Conservation (phyloP, 1,140 invertebrate species). For the Sarcophaga peregrina region DNA sequence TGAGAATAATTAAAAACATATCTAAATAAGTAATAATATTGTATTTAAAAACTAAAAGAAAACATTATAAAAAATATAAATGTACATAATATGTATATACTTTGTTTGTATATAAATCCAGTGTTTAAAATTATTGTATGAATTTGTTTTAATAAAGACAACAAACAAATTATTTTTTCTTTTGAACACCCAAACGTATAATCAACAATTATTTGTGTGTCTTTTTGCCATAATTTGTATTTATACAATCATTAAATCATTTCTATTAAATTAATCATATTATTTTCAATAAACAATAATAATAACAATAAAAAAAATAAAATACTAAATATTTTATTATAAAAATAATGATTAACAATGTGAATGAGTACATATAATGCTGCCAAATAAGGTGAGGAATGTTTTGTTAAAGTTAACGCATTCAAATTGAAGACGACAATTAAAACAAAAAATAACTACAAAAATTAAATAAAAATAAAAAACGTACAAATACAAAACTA, state of each 20-base stretch:
- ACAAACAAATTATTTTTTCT: not conserved
- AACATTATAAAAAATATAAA: too few relatives aligned
- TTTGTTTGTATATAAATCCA: too few relatives aligned
- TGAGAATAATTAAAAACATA: too few relatives aligned
- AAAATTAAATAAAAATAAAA: not conserved
- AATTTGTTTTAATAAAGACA: not conserved
- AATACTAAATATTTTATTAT: not conserved
- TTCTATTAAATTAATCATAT: not conserved
- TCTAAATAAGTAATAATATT: too few relatives aligned
- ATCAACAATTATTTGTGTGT: not conserved
- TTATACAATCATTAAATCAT: slow-evolving; percentile 7
- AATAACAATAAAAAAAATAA: not conserved
- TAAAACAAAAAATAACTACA: not conserved
- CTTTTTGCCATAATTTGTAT: not conserved
- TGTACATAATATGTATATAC: too few relatives aligned
- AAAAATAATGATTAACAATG: slow-evolving; percentile 15
- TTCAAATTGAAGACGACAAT: not conserved
- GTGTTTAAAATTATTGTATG: too few relatives aligned
- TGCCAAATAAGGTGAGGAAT: slow-evolving; percentile 8
- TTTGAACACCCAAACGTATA: not conserved
- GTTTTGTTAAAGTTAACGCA: not conserved
- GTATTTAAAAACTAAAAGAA: too few relatives aligned
- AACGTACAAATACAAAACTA: not conserved
- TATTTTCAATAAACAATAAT: not conserved
- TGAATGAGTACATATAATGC: not conserved